Base-by-base conservation (phyloP, 2,888 invertebrate genomes). In the Andricus curvator region DNA sequence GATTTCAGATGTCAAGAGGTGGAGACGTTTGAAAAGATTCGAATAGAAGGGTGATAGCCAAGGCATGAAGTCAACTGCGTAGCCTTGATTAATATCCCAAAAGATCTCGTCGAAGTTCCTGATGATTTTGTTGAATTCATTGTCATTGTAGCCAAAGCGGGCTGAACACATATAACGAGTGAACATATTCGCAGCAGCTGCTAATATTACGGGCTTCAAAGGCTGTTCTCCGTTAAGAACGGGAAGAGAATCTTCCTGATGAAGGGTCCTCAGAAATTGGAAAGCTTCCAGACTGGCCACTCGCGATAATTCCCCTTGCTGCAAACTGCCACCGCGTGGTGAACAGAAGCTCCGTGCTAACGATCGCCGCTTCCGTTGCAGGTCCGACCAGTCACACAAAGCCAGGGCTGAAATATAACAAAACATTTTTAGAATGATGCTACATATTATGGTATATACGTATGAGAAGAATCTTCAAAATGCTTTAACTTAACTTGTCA, bases 31-130 rank as follows among this genome's bases (percentile, higher is more conserved):
- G 93, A 97, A 94, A 88, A 97, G 96, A 4, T 94, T 93, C 4
- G 93, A 93, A 91, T 97, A 97, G 82, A 97, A 95, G 0, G 97
- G 97, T 1, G 95, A 93, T 0, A 98, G 91, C 96, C 96, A 97
- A 0, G 98, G 98, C 33, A 98, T 89, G 88, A 98, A 98, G 88
- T 98, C 98, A 0, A 97, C 95, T 0, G 97, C 96, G 90, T 97
- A 97, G 0, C 97, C 97, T 88, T 97, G 97, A 91, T 98, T 98
- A 84, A 98, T 97, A 90, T 98, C 97, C 96, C 97, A 97, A 93
- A 98, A 98, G 77, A 98, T 97, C 86, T 96, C 96, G 88, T 98
- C 98, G 90, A 97, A 98, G 80, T 94, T 94, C 37, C 95, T 93
- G 0, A 97, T 96, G 9, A 96, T 94, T 80, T 94, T 93, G 74